Evolutionary conservation across 2,888 invertebrate genomes (phyloP).

Genomic region (Himalopsyche tibetana): DNA sequence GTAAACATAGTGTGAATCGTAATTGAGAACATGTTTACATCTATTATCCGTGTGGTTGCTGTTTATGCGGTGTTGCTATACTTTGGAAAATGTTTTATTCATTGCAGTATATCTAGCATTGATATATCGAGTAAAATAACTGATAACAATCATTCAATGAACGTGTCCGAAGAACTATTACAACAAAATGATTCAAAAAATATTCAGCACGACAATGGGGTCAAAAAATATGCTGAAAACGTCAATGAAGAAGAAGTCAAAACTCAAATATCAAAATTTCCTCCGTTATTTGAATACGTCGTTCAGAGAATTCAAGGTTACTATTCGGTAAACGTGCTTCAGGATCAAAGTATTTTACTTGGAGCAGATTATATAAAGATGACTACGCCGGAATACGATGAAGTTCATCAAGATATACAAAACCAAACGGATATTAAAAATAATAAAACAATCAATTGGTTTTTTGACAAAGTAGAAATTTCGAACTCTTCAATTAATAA

Average conservation of each 20-base stretch:
- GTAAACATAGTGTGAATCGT: neutral
- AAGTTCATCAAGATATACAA: neutral
- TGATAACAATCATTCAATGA: neutral
- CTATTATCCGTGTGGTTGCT: neutral
- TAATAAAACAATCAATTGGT: neutral
- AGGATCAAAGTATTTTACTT: constrained; percentile 71
- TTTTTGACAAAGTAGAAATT: constrained; percentile 4
- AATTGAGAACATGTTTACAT: neutral
- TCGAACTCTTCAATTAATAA: neutral
- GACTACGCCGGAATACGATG: neutral
- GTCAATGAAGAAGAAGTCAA: neutral
- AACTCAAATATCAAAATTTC: constrained; percentile 76
- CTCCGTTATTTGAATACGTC: constrained; percentile 82
- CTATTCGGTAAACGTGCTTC: constrained; percentile 81
- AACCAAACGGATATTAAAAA: neutral
- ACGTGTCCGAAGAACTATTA: neutral
- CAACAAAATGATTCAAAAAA: constrained; percentile 44
- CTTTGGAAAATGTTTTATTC: neutral
- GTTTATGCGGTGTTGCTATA: neutral
- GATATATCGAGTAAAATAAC: neutral
- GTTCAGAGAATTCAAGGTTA: constrained; percentile 83
- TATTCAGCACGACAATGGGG: neutral
- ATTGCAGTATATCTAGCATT: constrained; percentile 12
- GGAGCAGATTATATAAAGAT: neutral
- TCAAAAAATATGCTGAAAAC: constrained; percentile 32